Evolutionary conservation across 53 echinoderm and acorn worm genomes (phyloP), one percentile per base, ranked within the genome.

Genomic region (Temnopleurus reevesii): DNA sequence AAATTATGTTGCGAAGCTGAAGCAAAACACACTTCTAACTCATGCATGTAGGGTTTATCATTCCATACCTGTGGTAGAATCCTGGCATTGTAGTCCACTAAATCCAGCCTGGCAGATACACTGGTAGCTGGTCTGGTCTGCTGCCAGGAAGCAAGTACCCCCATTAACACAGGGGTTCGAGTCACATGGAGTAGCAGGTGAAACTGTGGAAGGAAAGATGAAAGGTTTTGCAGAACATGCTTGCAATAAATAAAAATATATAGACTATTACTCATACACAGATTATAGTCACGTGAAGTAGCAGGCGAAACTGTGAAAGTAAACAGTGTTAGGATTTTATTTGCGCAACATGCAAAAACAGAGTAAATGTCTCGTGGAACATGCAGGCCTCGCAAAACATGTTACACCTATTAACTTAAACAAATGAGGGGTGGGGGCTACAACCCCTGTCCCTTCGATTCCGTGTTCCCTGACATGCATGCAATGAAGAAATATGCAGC

Each of bases 81-180:
- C 60, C 46, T 59, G 59, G 23, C 85, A 85, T 1, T 25, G 2
- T 4, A 34, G 45, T 46, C 85, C 85, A 25, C 33, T 60, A 45
- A 59, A 85, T 4, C 60, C 85, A 26, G 85, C 44, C 13, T n/a
- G 57, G 23, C 85, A 85, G 25, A 60, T 44, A 17, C 85, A 85
- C 18, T 41, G 44, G 46, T 44, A 85, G 38, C 43, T 58, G 25
- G 17, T 27, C 60, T 59, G 85, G 41, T 85, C 85, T 5, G n/a
- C 28, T 19, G 45, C 1, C 19, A 41, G 4, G 59, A 45, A 60
- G 18, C 85, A 85, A 19, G 85, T 85, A 12, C 60, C 85, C 0
- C 59, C 59, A 26, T 85, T 85, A 12, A 60, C 38, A 27, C 85
- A 85, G 2, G 85, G 85, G 61, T 85, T 85, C 36, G 85, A 85